Base-by-base conservation (phyloP, 1,140 invertebrate genomes). In the Caenorhabditis briggsae region DNA sequence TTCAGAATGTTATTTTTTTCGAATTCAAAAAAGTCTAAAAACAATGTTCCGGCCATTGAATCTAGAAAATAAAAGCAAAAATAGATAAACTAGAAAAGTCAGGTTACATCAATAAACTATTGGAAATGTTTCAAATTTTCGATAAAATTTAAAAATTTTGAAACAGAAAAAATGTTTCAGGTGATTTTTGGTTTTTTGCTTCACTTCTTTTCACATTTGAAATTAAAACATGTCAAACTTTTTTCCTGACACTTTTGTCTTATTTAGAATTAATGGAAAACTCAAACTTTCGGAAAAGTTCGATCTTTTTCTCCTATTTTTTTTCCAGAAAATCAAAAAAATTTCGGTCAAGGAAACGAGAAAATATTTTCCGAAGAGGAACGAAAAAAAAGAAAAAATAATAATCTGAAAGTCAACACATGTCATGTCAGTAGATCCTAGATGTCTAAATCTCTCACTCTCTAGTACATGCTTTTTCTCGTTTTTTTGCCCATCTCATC, bases 331-430 rank as follows among this genome's bases (percentile, higher is more conserved):
- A 58, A 53, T 53, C 50, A 53, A 58, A 58, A 58, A n/a, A 58
- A 5, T 20, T 20, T n/a, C 56, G 50, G 16, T 58, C n/a, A 61
- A 20, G 8, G 2, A 11, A 18, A 61, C 23, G 9, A 61, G 5
- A 61, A 61, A 25, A 11, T 5, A 25, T 5, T 14, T 14, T 11
- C 14, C 59, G 59, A 25, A 9, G 14, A 23, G 11, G 3, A 61
- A 61, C 6, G 23, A 25, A 12, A 61, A 61, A 61, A 61, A 33
- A 33, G 25, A 5, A 11, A 2, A 61, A 25, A 61, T n/a, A 61
- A 25, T 61, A 61, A 61, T 61, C 59, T 61, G 59, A 61, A 61
- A 61, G 59, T 61, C 59, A 61, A 61, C 59, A 33, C 33, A 33
- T 33, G 33, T 33, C 33, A 61, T 58, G 56, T 58, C 56, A 58